These are phyloP conservation scores for Drosophila prolongata DNA, from an alignment of 2,888 invertebrate species.

Conservation along the genomic window DNA sequence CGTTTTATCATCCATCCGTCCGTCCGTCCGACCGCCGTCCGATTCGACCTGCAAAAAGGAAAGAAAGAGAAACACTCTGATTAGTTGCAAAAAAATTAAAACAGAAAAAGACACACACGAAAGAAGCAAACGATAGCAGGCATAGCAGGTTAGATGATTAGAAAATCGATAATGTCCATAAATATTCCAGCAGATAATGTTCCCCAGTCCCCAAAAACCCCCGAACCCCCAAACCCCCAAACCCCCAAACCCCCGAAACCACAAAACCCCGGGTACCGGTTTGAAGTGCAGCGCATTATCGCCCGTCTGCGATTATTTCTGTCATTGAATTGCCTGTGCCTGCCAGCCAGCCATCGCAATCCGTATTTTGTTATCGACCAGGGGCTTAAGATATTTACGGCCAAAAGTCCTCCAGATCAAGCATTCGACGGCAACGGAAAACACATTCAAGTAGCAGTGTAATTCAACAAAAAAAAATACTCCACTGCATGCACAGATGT, in stretches of 20 bases:
- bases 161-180: conserved; percentile 50
- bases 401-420: conserved; percentile 7
- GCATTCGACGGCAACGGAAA: background rate
- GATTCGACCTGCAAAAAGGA: conserved; percentile 22
- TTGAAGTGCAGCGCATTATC: conserved; percentile 37
- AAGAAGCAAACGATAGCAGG: conserved; percentile 15
- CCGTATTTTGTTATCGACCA: conserved; percentile 27
- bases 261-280: conserved; percentile 8
- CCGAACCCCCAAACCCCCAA: background rate
- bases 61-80: conserved; percentile 16
- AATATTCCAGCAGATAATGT: conserved; percentile 36
- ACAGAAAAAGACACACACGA: background rate
- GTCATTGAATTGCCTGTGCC: conserved; percentile 25
- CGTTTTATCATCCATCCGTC: conserved; percentile 5
- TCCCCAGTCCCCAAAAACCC: background rate
- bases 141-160: conserved; percentile 44
- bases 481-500: too few relatives aligned
- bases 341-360: conserved; percentile 8
- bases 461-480: background rate
- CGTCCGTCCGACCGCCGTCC: conserved; percentile 4
- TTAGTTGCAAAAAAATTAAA: conserved; percentile 17
- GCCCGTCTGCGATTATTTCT: conserved; percentile 27
- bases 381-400: conserved; percentile 30
- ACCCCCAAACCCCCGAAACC: background rate
- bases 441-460: background rate